Conservation (phyloP, 1,140 invertebrate species). For the Drosophila albomicans region DNA sequence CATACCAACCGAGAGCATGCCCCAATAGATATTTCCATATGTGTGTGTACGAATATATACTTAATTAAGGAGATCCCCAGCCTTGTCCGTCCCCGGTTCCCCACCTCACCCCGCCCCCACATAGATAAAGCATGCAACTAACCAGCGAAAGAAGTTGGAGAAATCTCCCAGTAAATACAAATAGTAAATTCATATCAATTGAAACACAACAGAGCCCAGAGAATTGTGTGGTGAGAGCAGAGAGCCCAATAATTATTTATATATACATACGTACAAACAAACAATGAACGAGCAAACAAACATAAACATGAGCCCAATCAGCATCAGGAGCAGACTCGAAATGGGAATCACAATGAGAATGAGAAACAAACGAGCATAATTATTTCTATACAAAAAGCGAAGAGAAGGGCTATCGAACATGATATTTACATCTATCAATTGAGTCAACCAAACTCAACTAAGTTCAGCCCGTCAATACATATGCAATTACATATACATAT, state of each 20-base stretch:
- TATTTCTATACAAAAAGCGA: constrained; percentile 37
- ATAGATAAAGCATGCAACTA: constrained; percentile 20
- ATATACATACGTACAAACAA: constrained; percentile 45
- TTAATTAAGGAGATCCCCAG: constrained; percentile 5
- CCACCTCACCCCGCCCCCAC: neutral
- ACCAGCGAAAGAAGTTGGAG: constrained; percentile 7
- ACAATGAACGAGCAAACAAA: constrained; percentile 6
- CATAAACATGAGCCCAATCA: constrained; percentile 7
- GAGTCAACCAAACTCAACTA: constrained; percentile 45
- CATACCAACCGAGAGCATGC: constrained; percentile 3
- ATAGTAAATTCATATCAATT: constrained; percentile 53
- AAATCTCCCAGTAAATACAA: constrained; percentile 6
- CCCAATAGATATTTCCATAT: constrained; percentile 3
- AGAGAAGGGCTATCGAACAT: constrained; percentile 13
- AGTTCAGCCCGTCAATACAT: constrained; percentile 27
- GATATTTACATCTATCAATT: constrained; percentile 71
- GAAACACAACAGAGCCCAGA: constrained; percentile 29
- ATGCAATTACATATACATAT: constrained; percentile 5
- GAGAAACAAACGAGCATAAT: constrained; percentile 55
- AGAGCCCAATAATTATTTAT: constrained; percentile 72
- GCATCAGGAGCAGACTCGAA: constrained; percentile 13
- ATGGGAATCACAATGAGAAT: constrained; percentile 21
- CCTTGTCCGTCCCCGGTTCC: neutral
- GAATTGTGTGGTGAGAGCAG: constrained; percentile 20
- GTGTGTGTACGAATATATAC: neutral